phyloP scores from a whole-genome alignment of 2,797 vertebrate species.

The Odontamblyopus lacepedii region DNA sequence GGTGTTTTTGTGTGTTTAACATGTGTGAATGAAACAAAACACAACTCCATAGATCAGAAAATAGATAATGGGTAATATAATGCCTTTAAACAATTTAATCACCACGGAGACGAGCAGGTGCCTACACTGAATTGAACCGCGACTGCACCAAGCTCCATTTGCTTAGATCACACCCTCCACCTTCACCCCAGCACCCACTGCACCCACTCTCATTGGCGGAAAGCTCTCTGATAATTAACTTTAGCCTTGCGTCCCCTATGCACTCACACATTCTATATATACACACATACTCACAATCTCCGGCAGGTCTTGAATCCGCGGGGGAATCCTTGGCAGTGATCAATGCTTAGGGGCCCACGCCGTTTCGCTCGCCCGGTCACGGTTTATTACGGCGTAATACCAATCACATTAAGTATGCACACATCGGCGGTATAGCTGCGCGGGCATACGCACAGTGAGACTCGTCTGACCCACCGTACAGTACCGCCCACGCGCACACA shows the following conservation, averaged over 20 bases:
- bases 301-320: conserved; percentile 22
- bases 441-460: neutral
- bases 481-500: neutral
- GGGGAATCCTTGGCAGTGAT: conserved; percentile 35
- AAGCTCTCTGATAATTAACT: conserved; percentile 47
- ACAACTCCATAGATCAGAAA: too few relatives aligned
- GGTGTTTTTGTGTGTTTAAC: too few relatives aligned
- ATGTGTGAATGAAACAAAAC: too few relatives aligned
- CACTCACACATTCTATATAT: neutral
- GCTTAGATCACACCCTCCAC: too few relatives aligned
- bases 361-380: conserved; percentile 34
- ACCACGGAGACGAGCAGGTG: too few relatives aligned
- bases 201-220: conserved; percentile 22
- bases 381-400: conserved; percentile 31
- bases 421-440: conserved; percentile 3
- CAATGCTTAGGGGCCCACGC: conserved; percentile 28
- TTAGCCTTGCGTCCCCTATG: conserved; percentile 18
- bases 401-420: conserved; percentile 31
- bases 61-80: too few relatives aligned
- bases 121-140: too few relatives aligned
- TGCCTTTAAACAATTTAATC: too few relatives aligned
- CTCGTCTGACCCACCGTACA: conserved; percentile 6
- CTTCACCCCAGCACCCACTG: neutral
- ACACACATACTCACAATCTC: neutral
- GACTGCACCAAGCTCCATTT: too few relatives aligned